phyloP scores from a whole-genome alignment of 2,797 vertebrate genomes.

The Xerus rutilus region DNA sequence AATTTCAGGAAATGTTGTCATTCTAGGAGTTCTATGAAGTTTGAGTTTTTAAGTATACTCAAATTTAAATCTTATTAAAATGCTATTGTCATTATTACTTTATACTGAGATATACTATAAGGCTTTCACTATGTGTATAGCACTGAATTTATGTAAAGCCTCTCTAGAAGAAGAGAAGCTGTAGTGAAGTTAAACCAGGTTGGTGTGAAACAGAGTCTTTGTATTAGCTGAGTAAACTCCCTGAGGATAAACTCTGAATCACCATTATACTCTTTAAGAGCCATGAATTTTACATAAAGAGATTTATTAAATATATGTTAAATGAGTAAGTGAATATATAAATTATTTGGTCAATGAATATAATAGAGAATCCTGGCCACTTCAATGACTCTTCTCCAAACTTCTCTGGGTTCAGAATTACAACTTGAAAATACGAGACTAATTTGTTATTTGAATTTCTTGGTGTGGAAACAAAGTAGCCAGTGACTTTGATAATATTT shows the following conservation, averaged over 20 bases:
- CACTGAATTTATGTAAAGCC: neutral
- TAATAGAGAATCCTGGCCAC: neutral
- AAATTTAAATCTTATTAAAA: neutral
- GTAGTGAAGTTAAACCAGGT: neutral
- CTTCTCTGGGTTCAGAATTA: slow-evolving; percentile 22
- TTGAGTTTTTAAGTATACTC: neutral
- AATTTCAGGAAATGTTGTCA: neutral
- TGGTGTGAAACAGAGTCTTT: neutral
- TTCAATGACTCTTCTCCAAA: neutral
- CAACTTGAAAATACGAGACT: neutral
- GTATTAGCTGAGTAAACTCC: neutral
- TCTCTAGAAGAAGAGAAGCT: neutral
- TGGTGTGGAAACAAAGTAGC: neutral
- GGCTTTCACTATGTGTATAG: neutral
- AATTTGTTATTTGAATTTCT: slow-evolving; percentile 11
- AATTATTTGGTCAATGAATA: neutral
- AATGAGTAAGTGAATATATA: neutral
- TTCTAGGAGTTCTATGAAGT: neutral
- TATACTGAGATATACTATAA: neutral
- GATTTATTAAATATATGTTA: slow-evolving; percentile 45
- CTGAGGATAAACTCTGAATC: slow-evolving; percentile 30
- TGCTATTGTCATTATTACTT: slow-evolving; percentile 32
- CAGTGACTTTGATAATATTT: neutral
- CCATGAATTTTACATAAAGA: neutral
- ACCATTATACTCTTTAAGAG: neutral